phyloP scores from a whole-genome alignment of 2,888 invertebrate species.

The Pachliopta kotzebuea region DNA sequence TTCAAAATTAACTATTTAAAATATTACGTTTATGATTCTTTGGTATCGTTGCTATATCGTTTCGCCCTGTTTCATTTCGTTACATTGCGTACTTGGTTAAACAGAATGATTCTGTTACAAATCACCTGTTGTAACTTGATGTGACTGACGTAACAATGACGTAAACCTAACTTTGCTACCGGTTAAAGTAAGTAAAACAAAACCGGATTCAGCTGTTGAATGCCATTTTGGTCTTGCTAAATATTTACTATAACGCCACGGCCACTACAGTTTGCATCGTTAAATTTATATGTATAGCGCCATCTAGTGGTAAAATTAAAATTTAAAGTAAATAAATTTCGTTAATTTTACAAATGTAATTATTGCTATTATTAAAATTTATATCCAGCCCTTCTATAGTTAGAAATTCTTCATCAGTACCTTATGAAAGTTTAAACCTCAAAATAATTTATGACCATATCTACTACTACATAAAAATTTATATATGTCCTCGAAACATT shows the following conservation, averaged over 20 bases:
- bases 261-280: no score
- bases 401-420: no score
- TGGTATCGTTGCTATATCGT: not conserved
- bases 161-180: slow-evolving; percentile 10
- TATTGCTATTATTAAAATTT: not conserved
- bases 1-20: no score
- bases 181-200: slow-evolving; percentile 7
- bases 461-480: no score
- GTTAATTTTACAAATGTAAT: no score
- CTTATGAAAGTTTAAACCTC: no score
- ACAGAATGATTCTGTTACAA: slow-evolving; percentile 12
- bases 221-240: not conserved
- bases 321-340: not conserved
- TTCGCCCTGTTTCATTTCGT: slow-evolving; percentile 9
- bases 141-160: slow-evolving; percentile 23
- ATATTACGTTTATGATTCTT: not conserved
- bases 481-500: no score
- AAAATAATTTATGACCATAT: no score
- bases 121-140: slow-evolving; percentile 13
- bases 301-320: slow-evolving; percentile 1
- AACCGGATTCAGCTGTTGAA: slow-evolving; percentile 1
- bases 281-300: not conserved
- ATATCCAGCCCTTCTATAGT: no score
- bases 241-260: not conserved
- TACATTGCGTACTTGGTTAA: not conserved